phyloP scores from a whole-genome alignment of 2,113 vertebrate genomes.

The Alouatta palliata region DNA sequence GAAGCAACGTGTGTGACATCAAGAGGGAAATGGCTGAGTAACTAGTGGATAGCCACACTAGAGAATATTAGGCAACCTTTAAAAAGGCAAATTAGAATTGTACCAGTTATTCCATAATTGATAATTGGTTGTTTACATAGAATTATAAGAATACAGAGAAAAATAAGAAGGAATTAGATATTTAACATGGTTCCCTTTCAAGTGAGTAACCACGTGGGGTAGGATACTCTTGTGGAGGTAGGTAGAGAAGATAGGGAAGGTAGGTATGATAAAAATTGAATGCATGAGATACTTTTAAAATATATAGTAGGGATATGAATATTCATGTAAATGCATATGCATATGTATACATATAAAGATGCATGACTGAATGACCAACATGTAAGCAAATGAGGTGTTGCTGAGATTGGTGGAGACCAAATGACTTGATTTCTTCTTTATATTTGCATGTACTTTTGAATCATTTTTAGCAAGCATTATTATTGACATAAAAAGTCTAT shows the following conservation, averaged over 20 bases:
- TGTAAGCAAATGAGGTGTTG: background rate
- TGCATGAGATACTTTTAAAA: background rate
- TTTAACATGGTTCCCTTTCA: background rate
- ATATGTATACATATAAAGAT: background rate
- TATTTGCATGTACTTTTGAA: slow-evolving; percentile 4
- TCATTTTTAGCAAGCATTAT: background rate
- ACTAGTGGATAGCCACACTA: background rate
- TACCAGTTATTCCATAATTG: background rate
- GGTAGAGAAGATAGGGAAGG: background rate
- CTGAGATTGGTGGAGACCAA: background rate
- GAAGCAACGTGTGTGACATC: background rate
- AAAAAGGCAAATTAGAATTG: background rate
- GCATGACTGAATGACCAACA: background rate
- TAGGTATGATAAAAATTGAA: background rate
- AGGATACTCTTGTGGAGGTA: background rate
- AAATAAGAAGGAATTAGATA: background rate
- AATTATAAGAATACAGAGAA: background rate
- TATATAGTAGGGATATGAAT: background rate
- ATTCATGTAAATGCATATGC: background rate
- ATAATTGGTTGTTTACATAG: background rate
- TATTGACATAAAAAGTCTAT: slow-evolving; percentile 13
- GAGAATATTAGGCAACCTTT: background rate
- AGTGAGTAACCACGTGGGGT: background rate
- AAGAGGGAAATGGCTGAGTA: background rate
- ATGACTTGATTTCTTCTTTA: slow-evolving; percentile 4